Percentiles rank a stretch among this genome's conserved stretches.
Conservation (phyloP, 2,113 vertebrate species). For the Pteruthius melanotis region DNA sequence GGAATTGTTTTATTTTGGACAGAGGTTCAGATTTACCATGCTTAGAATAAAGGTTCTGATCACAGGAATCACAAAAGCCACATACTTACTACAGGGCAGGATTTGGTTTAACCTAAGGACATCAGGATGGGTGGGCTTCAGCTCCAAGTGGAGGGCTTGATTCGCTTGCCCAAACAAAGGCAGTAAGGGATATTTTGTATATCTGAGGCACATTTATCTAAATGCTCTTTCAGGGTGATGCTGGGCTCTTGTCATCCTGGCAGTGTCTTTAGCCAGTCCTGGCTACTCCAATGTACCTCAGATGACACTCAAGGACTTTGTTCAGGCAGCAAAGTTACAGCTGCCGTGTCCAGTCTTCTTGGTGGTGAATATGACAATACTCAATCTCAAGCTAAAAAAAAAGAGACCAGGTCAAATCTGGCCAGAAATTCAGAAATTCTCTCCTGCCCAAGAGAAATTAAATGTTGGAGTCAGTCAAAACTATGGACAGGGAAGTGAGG, state of each 20-base stretch:
- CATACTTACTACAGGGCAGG: background rate
- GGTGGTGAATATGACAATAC: background rate
- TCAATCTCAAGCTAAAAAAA: background rate
- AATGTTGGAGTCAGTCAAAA: background rate
- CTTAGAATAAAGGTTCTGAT: background rate
- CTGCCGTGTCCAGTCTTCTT: rapidly evolving
- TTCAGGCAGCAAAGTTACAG: background rate
- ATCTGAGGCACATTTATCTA: rapidly evolving
- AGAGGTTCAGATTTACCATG: background rate
- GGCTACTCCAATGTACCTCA: background rate
- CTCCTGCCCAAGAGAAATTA: background rate
- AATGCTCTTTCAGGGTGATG: background rate
- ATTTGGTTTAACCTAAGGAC: background rate
- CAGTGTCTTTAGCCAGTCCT: background rate
- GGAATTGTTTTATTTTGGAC: background rate
- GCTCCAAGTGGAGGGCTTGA: background rate
- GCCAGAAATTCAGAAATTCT: background rate
- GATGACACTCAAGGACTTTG: background rate
- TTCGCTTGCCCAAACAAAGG: background rate
- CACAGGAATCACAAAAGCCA: background rate
- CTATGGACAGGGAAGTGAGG: background rate
- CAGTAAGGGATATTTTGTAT: background rate
- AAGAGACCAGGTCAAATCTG: background rate
- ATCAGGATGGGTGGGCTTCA: background rate
- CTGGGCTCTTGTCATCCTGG: background rate